Evolutionary conservation across 2,888 invertebrate species (phyloP).

Genomic region (Tillus elongatus): DNA sequence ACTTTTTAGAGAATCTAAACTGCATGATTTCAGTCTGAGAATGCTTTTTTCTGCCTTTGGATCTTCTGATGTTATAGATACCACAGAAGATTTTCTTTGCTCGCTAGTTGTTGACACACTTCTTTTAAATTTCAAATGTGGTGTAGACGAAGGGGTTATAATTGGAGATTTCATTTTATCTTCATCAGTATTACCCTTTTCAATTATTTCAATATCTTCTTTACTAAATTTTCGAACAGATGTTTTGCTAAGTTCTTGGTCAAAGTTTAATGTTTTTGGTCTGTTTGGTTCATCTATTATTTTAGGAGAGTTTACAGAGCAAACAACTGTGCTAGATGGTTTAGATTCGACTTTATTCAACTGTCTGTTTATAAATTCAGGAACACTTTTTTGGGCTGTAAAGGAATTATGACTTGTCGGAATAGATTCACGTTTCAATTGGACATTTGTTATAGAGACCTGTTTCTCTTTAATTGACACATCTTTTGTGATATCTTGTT

Average conservation of each 20-base stretch:
- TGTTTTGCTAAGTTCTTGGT: constrained; percentile 17
- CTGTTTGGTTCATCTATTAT: constrained; percentile 27
- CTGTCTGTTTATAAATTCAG: constrained; percentile 63
- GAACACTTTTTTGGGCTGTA: constrained; percentile 42
- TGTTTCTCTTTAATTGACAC: constrained; percentile 35
- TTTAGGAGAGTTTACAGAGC: constrained; percentile 47
- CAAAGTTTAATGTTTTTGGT: constrained; percentile 27
- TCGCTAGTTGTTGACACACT: constrained; percentile 28
- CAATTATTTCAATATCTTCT: constrained; percentile 39
- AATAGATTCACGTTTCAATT: constrained; percentile 50
- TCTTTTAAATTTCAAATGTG: constrained; percentile 26
- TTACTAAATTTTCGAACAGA: constrained; percentile 29
- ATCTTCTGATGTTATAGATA: constrained; percentile 26
- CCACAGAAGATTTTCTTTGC: constrained; percentile 28
- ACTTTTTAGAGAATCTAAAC: constrained; percentile 43
- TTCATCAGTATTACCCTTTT: constrained; percentile 30
- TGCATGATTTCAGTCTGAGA: constrained; percentile 46
- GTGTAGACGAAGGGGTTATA: constrained; percentile 22
- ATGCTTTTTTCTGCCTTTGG: constrained; percentile 39
- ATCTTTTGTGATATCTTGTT: constrained; percentile 24
- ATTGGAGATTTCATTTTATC: constrained; percentile 21
- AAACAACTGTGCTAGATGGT: constrained; percentile 53
- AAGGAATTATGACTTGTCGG: constrained; percentile 38
- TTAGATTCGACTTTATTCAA: constrained; percentile 59
- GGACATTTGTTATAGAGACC: constrained; percentile 49